These are phyloP conservation scores for Pseudeuparius sepicola DNA, from an alignment of 2,888 invertebrate species.

Conservation along the genomic window DNA sequence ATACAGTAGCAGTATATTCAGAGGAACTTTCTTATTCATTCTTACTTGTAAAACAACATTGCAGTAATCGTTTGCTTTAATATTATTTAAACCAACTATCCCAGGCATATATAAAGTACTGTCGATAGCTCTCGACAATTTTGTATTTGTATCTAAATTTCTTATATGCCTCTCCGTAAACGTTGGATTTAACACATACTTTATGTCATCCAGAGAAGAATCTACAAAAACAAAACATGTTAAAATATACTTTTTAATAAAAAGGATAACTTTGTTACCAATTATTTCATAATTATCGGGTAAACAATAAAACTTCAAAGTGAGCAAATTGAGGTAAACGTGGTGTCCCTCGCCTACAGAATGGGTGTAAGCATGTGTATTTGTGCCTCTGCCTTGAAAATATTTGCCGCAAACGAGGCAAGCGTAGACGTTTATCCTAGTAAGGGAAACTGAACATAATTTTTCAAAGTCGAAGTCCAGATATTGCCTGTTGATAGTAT, in stretches of 20 bases:
- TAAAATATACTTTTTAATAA: too few species aligned
- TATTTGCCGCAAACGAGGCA: constrained; percentile 99
- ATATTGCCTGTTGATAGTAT: constrained; percentile 94
- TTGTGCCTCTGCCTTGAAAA: constrained; percentile 92
- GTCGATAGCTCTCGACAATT: constrained; percentile 90
- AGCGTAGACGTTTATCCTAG: constrained; percentile 98
- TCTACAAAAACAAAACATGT: too few species aligned
- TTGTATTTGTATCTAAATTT: constrained; percentile 70
- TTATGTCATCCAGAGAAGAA: constrained; percentile 95
- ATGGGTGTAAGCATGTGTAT: constrained; percentile 98
- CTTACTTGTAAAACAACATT: constrained; percentile 92
- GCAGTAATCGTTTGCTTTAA: constrained; percentile 99
- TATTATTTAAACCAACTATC: constrained; percentile 97
- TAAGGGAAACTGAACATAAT: constrained; percentile 93
- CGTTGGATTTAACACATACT: constrained; percentile 96
- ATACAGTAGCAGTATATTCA: not conserved
- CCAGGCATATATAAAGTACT: constrained; percentile 95
- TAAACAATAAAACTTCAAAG: constrained; percentile 94
- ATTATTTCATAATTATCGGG: constrained; percentile 99
- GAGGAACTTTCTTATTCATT: not conserved
- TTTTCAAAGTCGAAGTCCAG: constrained; percentile 99
- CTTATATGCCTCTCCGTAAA: constrained; percentile 76
- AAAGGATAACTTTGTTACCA: too few species aligned
- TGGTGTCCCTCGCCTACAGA: constrained; percentile 97
- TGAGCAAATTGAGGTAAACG: constrained; percentile 93